A percentile compares a stretch with the other conserved stretches of the same genome.
phyloP scores from a whole-genome alignment of 2,888 invertebrate genomes.

The Pyralis farinalis region DNA sequence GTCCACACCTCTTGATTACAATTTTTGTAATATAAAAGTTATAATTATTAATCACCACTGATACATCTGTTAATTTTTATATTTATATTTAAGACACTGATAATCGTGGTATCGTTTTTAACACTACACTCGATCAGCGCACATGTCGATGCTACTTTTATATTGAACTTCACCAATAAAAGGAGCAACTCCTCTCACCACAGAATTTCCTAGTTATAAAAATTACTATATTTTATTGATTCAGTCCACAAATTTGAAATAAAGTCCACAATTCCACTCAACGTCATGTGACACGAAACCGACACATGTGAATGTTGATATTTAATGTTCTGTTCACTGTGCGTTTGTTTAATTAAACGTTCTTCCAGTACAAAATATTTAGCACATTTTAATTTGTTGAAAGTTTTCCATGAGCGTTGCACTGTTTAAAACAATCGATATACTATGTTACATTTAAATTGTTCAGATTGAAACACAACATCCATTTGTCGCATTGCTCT shows the following conservation, averaged over 20 bases:
- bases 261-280: conserved; percentile 76
- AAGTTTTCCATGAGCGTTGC: conserved; percentile 66
- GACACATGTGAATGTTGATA: conserved; percentile 55
- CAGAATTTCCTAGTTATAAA: conserved; percentile 77
- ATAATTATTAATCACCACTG: conserved; percentile 51
- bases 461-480: conserved; percentile 67
- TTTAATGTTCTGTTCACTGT: conserved; percentile 76
- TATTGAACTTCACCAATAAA: conserved; percentile 57
- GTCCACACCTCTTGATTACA: conserved; percentile 73
- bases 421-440: conserved; percentile 77
- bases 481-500: conserved; percentile 41
- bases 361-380: conserved; percentile 76
- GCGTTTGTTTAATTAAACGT: conserved; percentile 71
- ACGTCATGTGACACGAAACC: conserved; percentile 45
- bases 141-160: conserved; percentile 46
- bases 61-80: conserved; percentile 30
- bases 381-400: conserved; percentile 79
- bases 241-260: conserved; percentile 79
- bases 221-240: conserved; percentile 73
- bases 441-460: conserved; percentile 69
- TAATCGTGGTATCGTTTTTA: conserved; percentile 42
- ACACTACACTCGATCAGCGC: conserved; percentile 59
- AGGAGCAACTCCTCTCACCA: conserved; percentile 78
- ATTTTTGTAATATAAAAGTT: conserved; percentile 71
- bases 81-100: conserved; percentile 45